phyloP scores from a whole-genome alignment of 2,888 invertebrate species.

The Eristalinus aeneus region DNA sequence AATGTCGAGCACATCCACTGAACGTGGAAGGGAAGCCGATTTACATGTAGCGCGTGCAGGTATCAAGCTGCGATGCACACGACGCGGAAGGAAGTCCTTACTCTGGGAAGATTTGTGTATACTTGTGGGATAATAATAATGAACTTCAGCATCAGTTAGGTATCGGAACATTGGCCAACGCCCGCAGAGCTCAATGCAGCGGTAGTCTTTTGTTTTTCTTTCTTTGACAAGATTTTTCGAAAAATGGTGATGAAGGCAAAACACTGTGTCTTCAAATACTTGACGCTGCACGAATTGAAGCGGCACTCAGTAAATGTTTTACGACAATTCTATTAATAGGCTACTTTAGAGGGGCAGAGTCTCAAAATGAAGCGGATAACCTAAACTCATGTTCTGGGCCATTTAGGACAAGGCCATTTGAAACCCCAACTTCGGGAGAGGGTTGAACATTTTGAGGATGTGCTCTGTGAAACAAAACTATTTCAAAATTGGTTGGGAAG shows the following conservation, averaged over 20 bases:
- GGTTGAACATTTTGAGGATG: not conserved
- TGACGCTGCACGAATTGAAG: not conserved
- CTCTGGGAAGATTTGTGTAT: conserved; percentile 34
- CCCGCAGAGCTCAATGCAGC: not conserved
- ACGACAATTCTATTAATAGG: not conserved
- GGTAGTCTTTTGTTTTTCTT: not conserved
- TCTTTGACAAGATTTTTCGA: not conserved
- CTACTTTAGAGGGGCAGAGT: not conserved
- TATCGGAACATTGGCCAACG: not conserved
- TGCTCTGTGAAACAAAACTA: not conserved
- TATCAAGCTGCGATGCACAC: conserved; percentile 51
- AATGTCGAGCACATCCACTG: conserved; percentile 40
- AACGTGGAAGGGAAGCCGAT: conserved; percentile 42
- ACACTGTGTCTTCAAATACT: not conserved
- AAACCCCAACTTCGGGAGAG: not conserved
- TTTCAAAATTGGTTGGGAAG: not conserved
- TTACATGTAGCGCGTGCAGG: conserved; percentile 20
- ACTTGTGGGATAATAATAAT: conserved; percentile 41
- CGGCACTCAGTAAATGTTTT: not conserved
- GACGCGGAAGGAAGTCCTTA: conserved; percentile 62
- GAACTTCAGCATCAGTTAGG: conserved; percentile 6
- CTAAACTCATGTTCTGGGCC: not conserved
- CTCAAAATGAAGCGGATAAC: not conserved
- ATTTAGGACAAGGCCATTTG: not conserved
- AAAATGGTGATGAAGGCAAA: not conserved